phyloP scores from a whole-genome alignment of 2,113 vertebrate genomes.

The Gobiocypris rarus region DNA sequence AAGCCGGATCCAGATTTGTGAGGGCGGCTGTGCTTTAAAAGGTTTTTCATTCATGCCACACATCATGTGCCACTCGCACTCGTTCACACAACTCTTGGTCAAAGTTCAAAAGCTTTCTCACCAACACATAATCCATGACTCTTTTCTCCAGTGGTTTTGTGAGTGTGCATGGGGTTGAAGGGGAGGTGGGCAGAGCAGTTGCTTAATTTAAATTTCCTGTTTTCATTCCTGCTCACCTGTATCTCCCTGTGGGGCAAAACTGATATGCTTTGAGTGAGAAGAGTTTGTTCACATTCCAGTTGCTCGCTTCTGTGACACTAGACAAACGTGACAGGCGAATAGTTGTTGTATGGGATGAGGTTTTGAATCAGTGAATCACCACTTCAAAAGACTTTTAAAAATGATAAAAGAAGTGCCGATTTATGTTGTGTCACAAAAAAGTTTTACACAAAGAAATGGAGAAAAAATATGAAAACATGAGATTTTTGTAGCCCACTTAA shows the following conservation, averaged over 20 bases:
- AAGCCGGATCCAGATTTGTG: background rate
- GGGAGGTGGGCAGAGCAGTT: slow-evolving; percentile 18
- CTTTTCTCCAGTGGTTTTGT: slow-evolving; percentile 9
- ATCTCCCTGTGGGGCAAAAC: slow-evolving; percentile 57
- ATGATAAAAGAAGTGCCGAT: too few species aligned
- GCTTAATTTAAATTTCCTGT: slow-evolving; percentile 61
- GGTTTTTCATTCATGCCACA: background rate
- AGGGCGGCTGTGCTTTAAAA: background rate
- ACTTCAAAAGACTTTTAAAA: too few species aligned
- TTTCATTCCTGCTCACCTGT: slow-evolving; percentile 60
- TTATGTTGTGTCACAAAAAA: too few species aligned
- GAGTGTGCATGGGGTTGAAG: background rate
- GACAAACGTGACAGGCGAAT: background rate
- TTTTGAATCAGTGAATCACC: background rate
- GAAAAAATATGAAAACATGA: too few species aligned
- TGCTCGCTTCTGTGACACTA: background rate
- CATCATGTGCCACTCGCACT: background rate
- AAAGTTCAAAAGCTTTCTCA: slow-evolving; percentile 23
- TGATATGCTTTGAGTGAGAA: background rate
- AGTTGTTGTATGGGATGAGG: background rate
- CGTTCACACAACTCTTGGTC: background rate
- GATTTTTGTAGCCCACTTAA: too few species aligned
- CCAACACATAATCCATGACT: background rate
- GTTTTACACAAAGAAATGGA: too few species aligned
- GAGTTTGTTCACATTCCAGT: background rate